phyloP scores from a whole-genome alignment of 2,113 vertebrate species.

The Azemiops feae region DNA sequence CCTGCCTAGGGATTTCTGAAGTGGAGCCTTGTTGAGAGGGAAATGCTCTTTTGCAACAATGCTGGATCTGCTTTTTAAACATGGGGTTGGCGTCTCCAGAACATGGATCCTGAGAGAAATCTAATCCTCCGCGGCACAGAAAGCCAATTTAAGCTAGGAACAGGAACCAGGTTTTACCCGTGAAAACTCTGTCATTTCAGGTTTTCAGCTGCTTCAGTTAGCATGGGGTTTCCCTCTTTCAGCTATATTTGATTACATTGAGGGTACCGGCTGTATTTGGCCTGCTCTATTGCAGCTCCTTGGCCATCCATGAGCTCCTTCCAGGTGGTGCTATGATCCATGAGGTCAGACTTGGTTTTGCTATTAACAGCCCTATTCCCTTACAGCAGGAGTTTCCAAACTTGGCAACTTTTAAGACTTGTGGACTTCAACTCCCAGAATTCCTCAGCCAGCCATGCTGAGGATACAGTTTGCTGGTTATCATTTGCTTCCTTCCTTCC shows the following conservation, averaged over 20 bases:
- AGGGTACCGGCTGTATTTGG: neutral
- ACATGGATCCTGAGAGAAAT: neutral
- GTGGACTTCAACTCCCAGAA: neutral
- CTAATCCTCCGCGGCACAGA: neutral
- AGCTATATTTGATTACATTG: neutral
- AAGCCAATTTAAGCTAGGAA: neutral
- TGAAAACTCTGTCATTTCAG: neutral
- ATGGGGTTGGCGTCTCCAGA: neutral
- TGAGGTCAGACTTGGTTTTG: neutral
- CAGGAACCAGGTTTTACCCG: neutral
- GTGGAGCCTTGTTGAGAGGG: neutral
- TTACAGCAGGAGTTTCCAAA: neutral
- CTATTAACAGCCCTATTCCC: neutral
- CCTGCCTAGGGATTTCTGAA: neutral
- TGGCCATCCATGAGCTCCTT: neutral
- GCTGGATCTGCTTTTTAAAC: neutral
- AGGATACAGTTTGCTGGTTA: neutral
- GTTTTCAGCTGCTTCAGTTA: neutral
- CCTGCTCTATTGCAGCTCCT: neutral
- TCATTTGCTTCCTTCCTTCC: neutral
- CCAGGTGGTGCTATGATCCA: neutral
- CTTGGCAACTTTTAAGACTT: neutral
- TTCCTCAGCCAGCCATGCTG: neutral
- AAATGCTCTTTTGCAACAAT: neutral
- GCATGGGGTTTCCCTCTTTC: neutral